Conservation (phyloP, 35 echinoderm and acorn worm genomes). For the Apostichopus japonicus region DNA sequence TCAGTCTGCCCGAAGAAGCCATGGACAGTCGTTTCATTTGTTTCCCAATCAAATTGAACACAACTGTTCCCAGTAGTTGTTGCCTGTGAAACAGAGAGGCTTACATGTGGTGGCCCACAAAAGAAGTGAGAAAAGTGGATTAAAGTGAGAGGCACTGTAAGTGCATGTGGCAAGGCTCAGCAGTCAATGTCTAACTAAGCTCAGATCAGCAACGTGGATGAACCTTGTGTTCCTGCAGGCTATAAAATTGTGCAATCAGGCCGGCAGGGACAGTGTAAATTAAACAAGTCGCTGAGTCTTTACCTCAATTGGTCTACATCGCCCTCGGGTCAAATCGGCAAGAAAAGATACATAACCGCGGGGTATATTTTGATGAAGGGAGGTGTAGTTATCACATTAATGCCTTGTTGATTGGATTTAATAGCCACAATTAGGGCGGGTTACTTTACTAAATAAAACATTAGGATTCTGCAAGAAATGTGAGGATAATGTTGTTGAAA, state of each 20-base stretch:
- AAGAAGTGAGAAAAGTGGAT: not conserved
- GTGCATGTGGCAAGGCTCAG: not conserved
- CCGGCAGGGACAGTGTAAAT: conserved; percentile 31
- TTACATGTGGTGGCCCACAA: conserved; percentile 41
- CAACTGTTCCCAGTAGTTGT: too few relatives aligned
- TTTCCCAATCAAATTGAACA: too few relatives aligned
- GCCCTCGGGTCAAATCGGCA: not conserved
- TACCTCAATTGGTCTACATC: not conserved
- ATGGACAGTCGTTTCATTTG: too few relatives aligned
- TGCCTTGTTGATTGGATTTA: conserved; percentile 22
- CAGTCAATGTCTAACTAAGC: not conserved
- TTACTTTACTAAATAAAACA: conserved; percentile 16
- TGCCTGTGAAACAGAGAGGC: conserved; percentile 6
- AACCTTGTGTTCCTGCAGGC: not conserved
- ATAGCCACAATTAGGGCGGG: conserved; percentile 33
- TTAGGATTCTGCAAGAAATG: not conserved
- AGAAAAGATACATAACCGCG: conserved; percentile 7
- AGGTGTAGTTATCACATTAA: conserved; percentile 36
- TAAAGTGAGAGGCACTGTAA: conserved; percentile 14
- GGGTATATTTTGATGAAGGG: not conserved
- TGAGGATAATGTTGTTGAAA: not conserved
- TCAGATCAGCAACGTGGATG: not conserved
- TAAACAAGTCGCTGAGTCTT: conserved; percentile 18
- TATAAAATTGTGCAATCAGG: conserved; percentile 6
- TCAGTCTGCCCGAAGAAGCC: too few relatives aligned